Conservation (phyloP, 1,140 invertebrate species). For the Gryon sp. region DNA sequence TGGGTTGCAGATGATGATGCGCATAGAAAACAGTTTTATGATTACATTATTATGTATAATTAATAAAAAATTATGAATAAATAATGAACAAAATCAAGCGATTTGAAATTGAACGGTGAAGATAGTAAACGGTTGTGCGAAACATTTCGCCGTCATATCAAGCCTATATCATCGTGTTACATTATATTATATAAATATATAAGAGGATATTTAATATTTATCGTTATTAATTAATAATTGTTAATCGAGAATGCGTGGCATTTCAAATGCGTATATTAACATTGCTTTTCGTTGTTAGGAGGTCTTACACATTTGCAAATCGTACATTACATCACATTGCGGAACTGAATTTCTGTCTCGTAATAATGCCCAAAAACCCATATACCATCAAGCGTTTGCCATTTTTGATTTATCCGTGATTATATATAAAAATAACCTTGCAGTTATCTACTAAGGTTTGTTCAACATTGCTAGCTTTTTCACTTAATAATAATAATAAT, state of each 20-base stretch:
- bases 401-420: no score
- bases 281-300: constrained; percentile 47
- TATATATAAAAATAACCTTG: no score
- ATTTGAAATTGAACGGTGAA: constrained; percentile 57
- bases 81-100: constrained; percentile 49
- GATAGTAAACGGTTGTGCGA: constrained; percentile 52
- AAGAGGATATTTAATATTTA: constrained; percentile 74
- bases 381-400: no score
- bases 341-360: no score
- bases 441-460: no score
- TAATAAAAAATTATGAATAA: constrained; percentile 3
- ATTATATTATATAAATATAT: constrained; percentile 73
- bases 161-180: constrained; percentile 78
- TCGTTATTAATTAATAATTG: constrained; percentile 73
- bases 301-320: constrained; percentile 1
- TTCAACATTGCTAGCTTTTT: no score
- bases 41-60: constrained; percentile 8
- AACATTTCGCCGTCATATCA: constrained; percentile 77
- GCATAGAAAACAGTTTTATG: constrained; percentile 35
- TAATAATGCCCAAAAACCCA: no score
- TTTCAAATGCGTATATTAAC: constrained; percentile 32
- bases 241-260: constrained; percentile 70
- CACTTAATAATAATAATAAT: no score
- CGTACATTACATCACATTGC: no score
- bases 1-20: no score